Percentiles rank a stretch among this genome's conserved stretches.
These are phyloP conservation scores for Julus scandinavius DNA, from an alignment of 2,888 invertebrate genomes.

Conservation along the genomic window DNA sequence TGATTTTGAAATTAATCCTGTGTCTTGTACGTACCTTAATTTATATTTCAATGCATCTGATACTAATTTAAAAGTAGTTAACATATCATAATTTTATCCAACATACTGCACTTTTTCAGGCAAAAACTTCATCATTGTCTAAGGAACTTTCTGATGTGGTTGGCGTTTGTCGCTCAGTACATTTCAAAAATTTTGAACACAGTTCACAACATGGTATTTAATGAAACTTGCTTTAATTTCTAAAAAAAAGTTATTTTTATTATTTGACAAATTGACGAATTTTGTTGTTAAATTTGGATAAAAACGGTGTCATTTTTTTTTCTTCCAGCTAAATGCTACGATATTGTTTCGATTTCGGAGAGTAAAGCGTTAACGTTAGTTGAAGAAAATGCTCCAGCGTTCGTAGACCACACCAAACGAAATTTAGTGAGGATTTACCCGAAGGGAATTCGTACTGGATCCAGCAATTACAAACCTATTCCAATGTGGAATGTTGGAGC, in stretches of 20 bases:
- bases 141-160: constrained; percentile 66
- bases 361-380: constrained; percentile 67
- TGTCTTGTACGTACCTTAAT: too few species aligned
- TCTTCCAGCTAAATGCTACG: constrained; percentile 66
- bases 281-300: too few species aligned
- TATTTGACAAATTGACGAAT: background rate
- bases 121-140: constrained; percentile 57
- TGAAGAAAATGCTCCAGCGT: constrained; percentile 63
- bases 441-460: constrained; percentile 70
- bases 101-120: constrained; percentile 22
- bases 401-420: constrained; percentile 66
- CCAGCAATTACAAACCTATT: constrained; percentile 72
- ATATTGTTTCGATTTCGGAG: constrained; percentile 70
- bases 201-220: constrained; percentile 62
- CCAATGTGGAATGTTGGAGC: constrained; percentile 72
- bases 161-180: constrained; percentile 66
- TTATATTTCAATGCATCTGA: too few species aligned
- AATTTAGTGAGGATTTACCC: constrained; percentile 70
- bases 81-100: too few species aligned
- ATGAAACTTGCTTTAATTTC: too few species aligned
- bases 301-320: too few species aligned
- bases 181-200: constrained; percentile 65
- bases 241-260: too few species aligned
- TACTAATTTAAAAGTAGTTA: too few species aligned
- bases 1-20: too few species aligned